A percentile compares a stretch with the other conserved stretches of the same genome.
These are phyloP conservation scores for Phymatocera aterrima DNA, from an alignment of 2,888 invertebrate species.

Conservation along the genomic window DNA sequence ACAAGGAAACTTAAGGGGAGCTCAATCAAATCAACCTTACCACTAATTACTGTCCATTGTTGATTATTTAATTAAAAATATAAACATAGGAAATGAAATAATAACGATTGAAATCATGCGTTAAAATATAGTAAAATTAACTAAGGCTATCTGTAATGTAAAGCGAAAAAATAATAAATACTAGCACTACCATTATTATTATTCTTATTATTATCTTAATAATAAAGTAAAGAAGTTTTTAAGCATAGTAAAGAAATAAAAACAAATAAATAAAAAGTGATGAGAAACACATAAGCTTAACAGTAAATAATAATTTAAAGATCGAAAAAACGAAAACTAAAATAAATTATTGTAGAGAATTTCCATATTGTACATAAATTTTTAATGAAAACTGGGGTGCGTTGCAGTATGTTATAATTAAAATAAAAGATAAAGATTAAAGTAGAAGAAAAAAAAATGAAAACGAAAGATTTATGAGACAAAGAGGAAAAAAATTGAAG, in stretches of 20 bases:
- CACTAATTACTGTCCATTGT: slow-evolving; percentile 58
- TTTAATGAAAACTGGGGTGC: slow-evolving; percentile 41
- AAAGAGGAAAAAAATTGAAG: not conserved
- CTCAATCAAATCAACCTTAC: slow-evolving; percentile 60
- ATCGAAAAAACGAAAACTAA: too few relatives aligned
- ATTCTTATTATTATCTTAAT: slow-evolving; percentile 61
- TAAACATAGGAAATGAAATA: slow-evolving; percentile 47
- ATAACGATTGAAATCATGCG: slow-evolving; percentile 42
- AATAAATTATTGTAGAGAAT: slow-evolving; percentile 59
- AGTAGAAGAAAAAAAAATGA: slow-evolving; percentile 38
- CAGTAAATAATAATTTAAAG: slow-evolving; percentile 44
- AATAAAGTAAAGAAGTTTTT: slow-evolving; percentile 52
- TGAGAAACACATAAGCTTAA: slow-evolving; percentile 51
- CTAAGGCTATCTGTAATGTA: slow-evolving; percentile 58
- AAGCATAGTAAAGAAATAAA: slow-evolving; percentile 46
- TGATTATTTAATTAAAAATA: slow-evolving; percentile 62
- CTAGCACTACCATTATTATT: slow-evolving; percentile 62
- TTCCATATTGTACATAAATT: slow-evolving; percentile 61
- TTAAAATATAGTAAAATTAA: slow-evolving; percentile 42
- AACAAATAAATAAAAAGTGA: slow-evolving; percentile 50
- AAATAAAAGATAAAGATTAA: slow-evolving; percentile 49
- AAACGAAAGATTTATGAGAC: slow-evolving; percentile 52
- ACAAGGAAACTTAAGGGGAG: slow-evolving; percentile 54
- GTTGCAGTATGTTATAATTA: slow-evolving; percentile 48
- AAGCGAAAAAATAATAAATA: slow-evolving; percentile 53